phyloP scores from a whole-genome alignment of 2,113 vertebrate species.

The Gnathonemus longibarbis region DNA sequence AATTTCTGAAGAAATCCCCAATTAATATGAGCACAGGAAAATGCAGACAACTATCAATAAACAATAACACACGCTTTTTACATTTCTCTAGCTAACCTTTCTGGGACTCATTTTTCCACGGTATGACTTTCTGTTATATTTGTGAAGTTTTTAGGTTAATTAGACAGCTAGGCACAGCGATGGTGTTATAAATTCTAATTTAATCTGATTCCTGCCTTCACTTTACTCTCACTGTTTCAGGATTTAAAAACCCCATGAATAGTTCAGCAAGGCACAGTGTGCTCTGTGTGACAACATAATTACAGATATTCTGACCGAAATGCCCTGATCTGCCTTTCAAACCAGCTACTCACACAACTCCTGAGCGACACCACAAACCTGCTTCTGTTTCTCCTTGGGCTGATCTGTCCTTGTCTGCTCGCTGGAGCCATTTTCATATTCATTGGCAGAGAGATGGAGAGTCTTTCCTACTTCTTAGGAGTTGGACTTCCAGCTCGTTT shows the following conservation, averaged over 20 bases:
- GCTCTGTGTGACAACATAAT: neutral
- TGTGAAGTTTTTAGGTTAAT: neutral
- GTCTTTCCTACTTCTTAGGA: slow-evolving; percentile 15
- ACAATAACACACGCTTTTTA: neutral
- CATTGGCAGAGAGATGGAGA: slow-evolving; percentile 26
- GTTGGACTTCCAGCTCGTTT: slow-evolving; percentile 16
- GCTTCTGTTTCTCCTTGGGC: neutral
- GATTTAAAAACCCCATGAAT: neutral
- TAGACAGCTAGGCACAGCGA: neutral
- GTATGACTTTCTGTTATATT: neutral
- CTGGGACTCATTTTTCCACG: neutral
- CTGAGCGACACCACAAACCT: slow-evolving; percentile 23
- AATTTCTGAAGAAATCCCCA: slow-evolving; percentile 1
- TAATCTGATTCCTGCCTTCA: neutral
- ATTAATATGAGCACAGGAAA: neutral
- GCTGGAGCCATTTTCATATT: slow-evolving; percentile 16
- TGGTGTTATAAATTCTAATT: neutral
- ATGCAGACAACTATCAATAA: neutral
- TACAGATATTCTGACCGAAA: neutral
- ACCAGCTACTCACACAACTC: slow-evolving; percentile 41
- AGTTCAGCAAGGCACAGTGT: neutral
- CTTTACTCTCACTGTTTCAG: neutral
- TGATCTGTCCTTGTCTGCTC: neutral
- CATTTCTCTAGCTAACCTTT: neutral
- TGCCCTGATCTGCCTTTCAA: neutral